Base-by-base conservation (phyloP, 2,797 vertebrate genomes). In the Gila robusta region DNA sequence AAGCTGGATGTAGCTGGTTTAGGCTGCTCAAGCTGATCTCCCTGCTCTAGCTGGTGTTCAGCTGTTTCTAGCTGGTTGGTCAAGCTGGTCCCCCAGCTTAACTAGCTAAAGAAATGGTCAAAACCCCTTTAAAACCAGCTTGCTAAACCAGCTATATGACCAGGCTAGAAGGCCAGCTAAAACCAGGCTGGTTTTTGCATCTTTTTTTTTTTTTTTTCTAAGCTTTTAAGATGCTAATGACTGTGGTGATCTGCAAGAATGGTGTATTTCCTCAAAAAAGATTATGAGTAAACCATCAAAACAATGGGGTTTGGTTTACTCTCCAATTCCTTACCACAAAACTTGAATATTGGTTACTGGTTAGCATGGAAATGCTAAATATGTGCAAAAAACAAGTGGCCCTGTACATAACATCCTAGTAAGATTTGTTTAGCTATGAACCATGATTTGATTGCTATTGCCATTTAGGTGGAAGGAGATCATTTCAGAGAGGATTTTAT, bases 241-340 rank as follows among this genome's bases (percentile, higher is more conserved):
- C 70, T n/a, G 39, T n/a, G 70, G 39, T 44, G 70, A 44, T 41
- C 39, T 14, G 12, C 23, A n/a, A 62, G 23, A 41, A 28, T 62
- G 35, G 0, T 7, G 37, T 62, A 5, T 26, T 62, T 79, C 14
- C 35, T 79, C 23, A 41, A 41, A 49, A 52, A 39, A 64, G 16
- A 79, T 79, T 11, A 41, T 41, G n/a, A 28, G 56, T 79, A 11
- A 79, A 79, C 54, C 37, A 62, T 2, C 54, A 79, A 79, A 79
- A 79, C 77, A 79, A 6, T 64, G 8, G 37, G 37, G 56, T 28
- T 64, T 64, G 56, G n/a, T 44, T 28, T 26, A 23, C 35, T 41
- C 41, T 54, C 35, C 14, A 62, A 11, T 62, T 62, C 14, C 35
- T 62, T 8, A 26, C 76, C 35, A 62, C 23, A 62, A 78, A 26